A percentile compares a stretch with the other conserved stretches of the same genome.
phyloP scores from a whole-genome alignment of 2,113 vertebrate genomes.

The Callaeas wilsoni region DNA sequence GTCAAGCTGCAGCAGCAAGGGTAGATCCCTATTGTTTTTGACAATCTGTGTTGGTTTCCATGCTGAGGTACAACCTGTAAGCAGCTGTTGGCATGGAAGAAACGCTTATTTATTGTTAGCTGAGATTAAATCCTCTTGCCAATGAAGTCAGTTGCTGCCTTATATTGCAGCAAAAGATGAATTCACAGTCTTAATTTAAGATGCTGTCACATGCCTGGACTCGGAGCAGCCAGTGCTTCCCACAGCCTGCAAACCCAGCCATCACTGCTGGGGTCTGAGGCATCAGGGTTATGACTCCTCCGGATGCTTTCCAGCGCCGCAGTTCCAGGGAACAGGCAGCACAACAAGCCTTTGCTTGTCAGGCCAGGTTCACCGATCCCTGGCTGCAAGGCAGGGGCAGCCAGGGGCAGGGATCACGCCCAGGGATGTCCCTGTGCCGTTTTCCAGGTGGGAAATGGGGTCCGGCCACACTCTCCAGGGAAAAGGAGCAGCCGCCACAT shows the following conservation, averaged over 20 bases:
- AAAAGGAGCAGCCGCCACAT: neutral
- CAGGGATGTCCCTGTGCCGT: neutral
- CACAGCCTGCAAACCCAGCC: neutral
- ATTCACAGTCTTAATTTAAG: neutral
- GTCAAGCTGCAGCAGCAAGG: neutral
- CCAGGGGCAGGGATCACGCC: neutral
- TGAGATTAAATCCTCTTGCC: neutral
- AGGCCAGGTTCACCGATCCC: neutral
- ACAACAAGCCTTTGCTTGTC: neutral
- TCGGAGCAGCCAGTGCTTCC: neutral
- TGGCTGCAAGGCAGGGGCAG: neutral
- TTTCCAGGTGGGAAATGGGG: neutral
- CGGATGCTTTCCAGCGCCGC: neutral
- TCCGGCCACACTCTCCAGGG: rapidly evolving
- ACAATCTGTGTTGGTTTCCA: neutral
- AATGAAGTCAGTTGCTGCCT: neutral
- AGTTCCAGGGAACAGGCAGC: neutral
- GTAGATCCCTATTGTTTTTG: neutral
- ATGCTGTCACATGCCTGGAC: slow-evolving; percentile 21
- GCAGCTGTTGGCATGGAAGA: neutral
- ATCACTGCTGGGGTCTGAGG: neutral
- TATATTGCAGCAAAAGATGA: slow-evolving; percentile 30
- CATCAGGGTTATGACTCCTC: neutral
- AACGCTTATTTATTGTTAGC: neutral
- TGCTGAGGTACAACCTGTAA: neutral